Evolutionary conservation across 2,797 vertebrate genomes (phyloP), one percentile per base, ranked within the genome.

Genomic region (Enteromius unitaeniatus): DNA sequence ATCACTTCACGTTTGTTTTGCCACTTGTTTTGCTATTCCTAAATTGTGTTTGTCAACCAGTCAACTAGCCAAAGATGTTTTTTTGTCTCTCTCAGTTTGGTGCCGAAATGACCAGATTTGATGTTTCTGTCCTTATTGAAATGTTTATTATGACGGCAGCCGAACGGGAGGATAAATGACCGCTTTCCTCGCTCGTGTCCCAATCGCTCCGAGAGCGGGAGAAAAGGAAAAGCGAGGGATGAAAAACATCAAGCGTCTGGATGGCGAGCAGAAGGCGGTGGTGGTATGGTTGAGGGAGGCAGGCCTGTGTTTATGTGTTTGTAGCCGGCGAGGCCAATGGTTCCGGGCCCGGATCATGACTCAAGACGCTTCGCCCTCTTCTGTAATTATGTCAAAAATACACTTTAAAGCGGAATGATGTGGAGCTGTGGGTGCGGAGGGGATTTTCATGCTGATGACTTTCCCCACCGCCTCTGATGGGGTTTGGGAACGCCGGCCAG

Each of bases 321-420:
- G 80, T 74, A 78, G 86, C 69, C 53, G 78, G 68, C 84, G 60
- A 78, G 74, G 81, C 45, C 26, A 45, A 70, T 58, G 53, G 69
- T 81, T 23, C 83, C 88, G 75, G 80, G 86, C 85, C 88, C 90
- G 77, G 58, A 82, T 77, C 87, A 90, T 85, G 87, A 79, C 87
- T 88, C 81, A 76, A 86, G 90, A 83, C 73, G 76, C 76, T 87
- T 82, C 81, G 76, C 76, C 78, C 87, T 79, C 87, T 93, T 93
- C 93, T 95, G 91, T 94, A 94, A 94, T 94, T 93, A 95, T 92
- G 90, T 86, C 85, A 91, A 91, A 93, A 91, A 93, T 93, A 93
- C 90, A 93, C 92, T 94, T 93, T 90, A 92, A 93, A 93, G 91
- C 91, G 90, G 89, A 93, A 87, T 84, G 87, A 93, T 90, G 85